Base-by-base conservation (phyloP, 2,113 vertebrate species). In the Mastomys coucha region DNA sequence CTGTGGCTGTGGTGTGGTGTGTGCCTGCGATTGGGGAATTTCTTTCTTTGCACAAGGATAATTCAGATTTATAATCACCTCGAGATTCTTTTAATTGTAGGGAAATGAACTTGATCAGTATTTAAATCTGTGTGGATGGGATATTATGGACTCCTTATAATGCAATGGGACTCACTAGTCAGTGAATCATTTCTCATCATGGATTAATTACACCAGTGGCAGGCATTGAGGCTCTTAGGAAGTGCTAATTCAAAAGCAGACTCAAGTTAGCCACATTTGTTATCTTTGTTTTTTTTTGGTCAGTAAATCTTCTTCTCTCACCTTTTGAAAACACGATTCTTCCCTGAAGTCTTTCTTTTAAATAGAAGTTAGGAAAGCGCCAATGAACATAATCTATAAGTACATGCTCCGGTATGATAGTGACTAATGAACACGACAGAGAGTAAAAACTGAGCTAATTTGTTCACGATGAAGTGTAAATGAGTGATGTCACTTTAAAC, bases 191-290 rank as follows among this genome's bases (percentile, higher is more conserved):
- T 95, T 97, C 98, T 97, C 97, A 95, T 96, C 95, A 91, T 33
- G 28, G 98, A 97, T 98, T 98, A 97, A 97, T 98, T 98, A 97
- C 85, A 94, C 69, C 91, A 92, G 91, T 73, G 91, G 70, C 97
- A 96, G 97, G 97, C 85, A 96, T 97, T 98, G 95, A 85, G 91
- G 92, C 97, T 98, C 93, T 96, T 98, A 97, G 90, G 58, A 94
- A 86, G 92, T 39, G 58, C 91, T 97, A 97, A 98, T 98, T 97
- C 97, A 98, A 94, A 96, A 97, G 96, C 16, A 94, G 95, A 77
- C 89, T 87, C 89, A 65, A 88, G 94, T 97, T 92, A 89, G 82
- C 96, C 2, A 20, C 53, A 49, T 1, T 93, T 60, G 86, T 97
- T 94, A 89, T 39, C 65, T 76, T 94, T 97, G 45, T 3, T 97